A percentile compares a stretch with the other conserved stretches of the same genome.
phyloP scores from a whole-genome alignment of 2,113 vertebrate species.

The Ariopsis seemanni region DNA sequence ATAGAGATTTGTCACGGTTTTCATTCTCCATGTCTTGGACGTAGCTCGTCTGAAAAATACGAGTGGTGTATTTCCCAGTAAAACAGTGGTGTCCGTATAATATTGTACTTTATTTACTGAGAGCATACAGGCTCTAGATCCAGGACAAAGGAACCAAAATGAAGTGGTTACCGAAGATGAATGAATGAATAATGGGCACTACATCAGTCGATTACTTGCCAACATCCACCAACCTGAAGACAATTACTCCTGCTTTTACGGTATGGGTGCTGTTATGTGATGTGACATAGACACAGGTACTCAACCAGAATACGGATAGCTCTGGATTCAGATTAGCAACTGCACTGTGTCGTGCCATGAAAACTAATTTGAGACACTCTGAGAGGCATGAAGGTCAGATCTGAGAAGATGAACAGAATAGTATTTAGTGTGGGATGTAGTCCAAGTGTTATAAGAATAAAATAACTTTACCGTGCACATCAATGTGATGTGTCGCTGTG shows the following conservation, averaged over 20 bases:
- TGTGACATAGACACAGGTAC: not conserved
- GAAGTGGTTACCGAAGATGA: not conserved
- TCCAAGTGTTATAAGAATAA: not conserved
- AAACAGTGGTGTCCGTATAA: no score
- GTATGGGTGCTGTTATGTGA: not conserved
- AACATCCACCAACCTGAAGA: not conserved
- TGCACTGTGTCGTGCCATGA: not conserved
- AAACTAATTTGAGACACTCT: constrained; percentile 3
- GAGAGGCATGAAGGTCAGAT: not conserved
- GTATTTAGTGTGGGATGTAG: not conserved
- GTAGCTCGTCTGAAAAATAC: no score
- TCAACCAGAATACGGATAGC: not conserved
- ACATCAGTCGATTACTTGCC: not conserved
- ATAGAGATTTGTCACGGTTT: no score
- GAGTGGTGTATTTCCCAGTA: no score
- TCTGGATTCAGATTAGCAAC: not conserved
- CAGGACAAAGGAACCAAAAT: not conserved
- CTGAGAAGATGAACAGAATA: not conserved
- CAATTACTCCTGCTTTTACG: not conserved
- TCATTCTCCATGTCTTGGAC: no score
- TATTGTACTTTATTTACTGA: no score
- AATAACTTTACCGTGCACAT: not conserved
- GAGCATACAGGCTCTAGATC: not conserved
- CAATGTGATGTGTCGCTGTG: not conserved
- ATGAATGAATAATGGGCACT: not conserved